A percentile compares a stretch with the other conserved stretches of the same genome.
Evolutionary conservation across 2,797 vertebrate genomes (phyloP).

Genomic region (Lycodopsis pacificus): DNA sequence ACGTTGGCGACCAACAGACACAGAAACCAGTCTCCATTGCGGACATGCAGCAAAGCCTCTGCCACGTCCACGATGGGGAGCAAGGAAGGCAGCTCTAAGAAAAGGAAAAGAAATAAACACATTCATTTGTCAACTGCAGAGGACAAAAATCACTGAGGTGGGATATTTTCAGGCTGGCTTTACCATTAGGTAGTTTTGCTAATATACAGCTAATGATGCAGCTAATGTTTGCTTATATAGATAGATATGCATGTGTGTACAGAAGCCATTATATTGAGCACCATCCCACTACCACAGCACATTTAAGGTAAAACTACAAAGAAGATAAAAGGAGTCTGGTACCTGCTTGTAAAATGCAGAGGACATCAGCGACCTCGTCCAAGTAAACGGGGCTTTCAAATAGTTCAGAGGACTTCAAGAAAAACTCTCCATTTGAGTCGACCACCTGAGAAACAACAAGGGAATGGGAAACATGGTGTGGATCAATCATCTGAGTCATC

Average conservation of each 20-base stretch:
- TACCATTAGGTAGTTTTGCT: not conserved
- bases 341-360: conserved; percentile 99
- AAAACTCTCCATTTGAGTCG: conserved; percentile 96
- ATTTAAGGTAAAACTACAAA: not conserved
- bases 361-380: conserved; percentile 98
- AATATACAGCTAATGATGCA: not conserved
- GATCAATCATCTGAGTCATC: conserved; percentile 4
- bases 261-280: not conserved
- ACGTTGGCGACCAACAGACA: conserved; percentile 98
- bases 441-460: conserved; percentile 84
- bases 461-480: not conserved
- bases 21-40: conserved; percentile 97
- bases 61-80: conserved; percentile 97
- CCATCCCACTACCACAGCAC: not conserved
- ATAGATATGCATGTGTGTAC: not conserved
- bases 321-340: conserved; percentile 7
- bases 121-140: not conserved
- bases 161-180: not conserved
- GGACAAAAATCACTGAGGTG: not conserved
- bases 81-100: conserved; percentile 92
- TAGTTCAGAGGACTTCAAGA: conserved; percentile 96
- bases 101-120: not conserved
- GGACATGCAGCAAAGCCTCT: conserved; percentile 94
- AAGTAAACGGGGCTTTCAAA: conserved; percentile 98
- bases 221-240: not conserved